Base-by-base conservation (phyloP, 1,140 invertebrate genomes). In the Drosophila pectinifera region DNA sequence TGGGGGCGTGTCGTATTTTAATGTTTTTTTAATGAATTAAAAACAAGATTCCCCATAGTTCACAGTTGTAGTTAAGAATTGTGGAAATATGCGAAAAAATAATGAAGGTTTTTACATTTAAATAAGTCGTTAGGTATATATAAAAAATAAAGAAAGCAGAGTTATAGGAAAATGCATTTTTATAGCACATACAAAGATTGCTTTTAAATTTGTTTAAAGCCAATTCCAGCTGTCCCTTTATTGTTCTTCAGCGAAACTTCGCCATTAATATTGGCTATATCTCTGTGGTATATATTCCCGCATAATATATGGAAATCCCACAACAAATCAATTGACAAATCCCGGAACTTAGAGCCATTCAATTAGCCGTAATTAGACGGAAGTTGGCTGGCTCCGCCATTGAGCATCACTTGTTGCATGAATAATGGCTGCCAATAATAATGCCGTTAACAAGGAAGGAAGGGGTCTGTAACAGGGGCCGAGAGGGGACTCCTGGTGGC, bases 331-430 rank as follows among this genome's bases (percentile, higher is more conserved):
- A 70, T 57, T 70, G 64, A 26, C 49, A 70, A 53, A 46, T 53
- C 26, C 26, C 51, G 26, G 46, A 51, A 38, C 51, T 39, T 42
- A 13, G 43, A 45, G 34, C 39, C 48, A 63, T 78, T 72, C 42
- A 89, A 89, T 86, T 89, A 73, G 55, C 34, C 41, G 26, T 77
- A 73, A 69, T 63, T 67, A 70, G 59, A 51, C 48, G 59, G 72
- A 72, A 73, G 38, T 73, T 31, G 51, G 36, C 18, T 3, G 49
- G 38, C 24, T 53, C 26, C 7, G 49, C 38, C 64, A 41, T 22
- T 16, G 53, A 58, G 53, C 36, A 42, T 62, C 75, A 89, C 83
- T 83, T 88, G 84, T 88, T 88, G 84, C 80, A 77, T 78, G 68
- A 80, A 74, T 84, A 80, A 88, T 84, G 59, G 48, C 64, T 46